These are phyloP conservation scores for Aurelia sp. DNA, from an alignment of 30 jellyfish, hydroid and myxozoan species.

Conservation along the genomic window DNA sequence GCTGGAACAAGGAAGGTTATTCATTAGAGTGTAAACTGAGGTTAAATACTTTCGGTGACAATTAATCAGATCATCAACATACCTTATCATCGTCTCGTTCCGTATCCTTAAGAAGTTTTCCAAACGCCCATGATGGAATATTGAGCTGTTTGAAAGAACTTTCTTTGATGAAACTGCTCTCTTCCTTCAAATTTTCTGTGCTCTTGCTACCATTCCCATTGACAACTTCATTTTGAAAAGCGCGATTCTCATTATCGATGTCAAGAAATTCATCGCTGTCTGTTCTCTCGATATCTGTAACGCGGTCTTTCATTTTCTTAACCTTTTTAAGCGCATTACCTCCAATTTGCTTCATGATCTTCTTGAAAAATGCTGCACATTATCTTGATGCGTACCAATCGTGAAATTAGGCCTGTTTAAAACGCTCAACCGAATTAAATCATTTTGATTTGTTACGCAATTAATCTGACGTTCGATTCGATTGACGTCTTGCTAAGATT, in stretches of 20 bases:
- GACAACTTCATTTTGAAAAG: constrained; percentile 22
- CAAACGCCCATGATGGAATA: constrained; percentile 29
- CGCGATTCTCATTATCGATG: constrained; percentile 34
- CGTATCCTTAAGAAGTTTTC: constrained; percentile 39
- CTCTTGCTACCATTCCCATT: background rate
- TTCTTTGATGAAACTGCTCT: background rate
- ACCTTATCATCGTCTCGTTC: constrained; percentile 55
- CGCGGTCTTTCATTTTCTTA: background rate
- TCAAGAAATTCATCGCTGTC: background rate
- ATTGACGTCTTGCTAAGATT: too few species aligned
- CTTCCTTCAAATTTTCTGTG: background rate
- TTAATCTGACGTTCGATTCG: background rate
- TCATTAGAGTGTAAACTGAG: too few species aligned
- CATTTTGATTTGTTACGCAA: background rate
- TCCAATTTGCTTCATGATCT: too few species aligned
- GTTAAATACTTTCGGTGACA: too few species aligned
- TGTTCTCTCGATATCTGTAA: background rate
- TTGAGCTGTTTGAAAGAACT: constrained; percentile 3
- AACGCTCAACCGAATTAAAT: too few species aligned
- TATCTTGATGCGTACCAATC: too few species aligned
- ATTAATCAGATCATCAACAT: background rate
- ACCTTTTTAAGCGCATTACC: background rate
- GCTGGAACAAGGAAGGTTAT: too few species aligned
- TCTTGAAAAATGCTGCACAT: too few species aligned
- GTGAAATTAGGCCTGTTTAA: too few species aligned